Evolutionary conservation across 2,113 vertebrate species (phyloP), one percentile per base, ranked within the genome.

Genomic region (Aspiorhynchus laticeps): DNA sequence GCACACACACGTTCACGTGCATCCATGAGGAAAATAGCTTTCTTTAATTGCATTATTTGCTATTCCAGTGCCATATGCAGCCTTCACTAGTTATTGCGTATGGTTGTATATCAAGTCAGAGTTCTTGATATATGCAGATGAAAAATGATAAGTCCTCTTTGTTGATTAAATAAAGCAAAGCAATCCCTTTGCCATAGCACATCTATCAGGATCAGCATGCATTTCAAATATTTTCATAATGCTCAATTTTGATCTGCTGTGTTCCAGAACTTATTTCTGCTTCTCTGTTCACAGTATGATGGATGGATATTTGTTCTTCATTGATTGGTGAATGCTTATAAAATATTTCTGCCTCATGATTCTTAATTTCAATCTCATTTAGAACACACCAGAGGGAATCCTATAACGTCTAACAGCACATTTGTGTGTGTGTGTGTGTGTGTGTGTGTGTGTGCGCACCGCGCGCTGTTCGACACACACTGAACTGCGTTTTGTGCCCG

Each of bases 341-440:
- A 90, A 85, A 73, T 87, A 91, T 88, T 90, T 86, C 87, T 61
- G 80, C 87, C 91, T 87, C 69, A 88, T 92, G 91, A 91, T 43
- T 63, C 33, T 80, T 80, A 59, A 59, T 59, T 59, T 26, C 24
- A 63, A 56, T 41, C 14, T 74, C 11, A 2, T n/a, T n/a, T 21
- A 38, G 38, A 74, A 74, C 1, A 38, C 71, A 74, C 36, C 21
- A 73, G 36, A 73, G 69, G 36, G 36, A 41, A 74, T 74, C 71
- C 21, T 74, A 74, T 43, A 41, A 74, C 31, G 24, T 73, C 5
- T 1, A 8, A 11, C 9, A 38, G 5, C 19, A 73, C 71, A 12
- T 74, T 38, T 19, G 51, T 56, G 51, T 56, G 51, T 5, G 51
- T 46, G 10, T 43, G 9, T 43, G 10, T 61, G 7, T 59, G 56